These are phyloP conservation scores for Orchesella cincta DNA, from an alignment of 1,140 invertebrate species.

Conservation along the genomic window DNA sequence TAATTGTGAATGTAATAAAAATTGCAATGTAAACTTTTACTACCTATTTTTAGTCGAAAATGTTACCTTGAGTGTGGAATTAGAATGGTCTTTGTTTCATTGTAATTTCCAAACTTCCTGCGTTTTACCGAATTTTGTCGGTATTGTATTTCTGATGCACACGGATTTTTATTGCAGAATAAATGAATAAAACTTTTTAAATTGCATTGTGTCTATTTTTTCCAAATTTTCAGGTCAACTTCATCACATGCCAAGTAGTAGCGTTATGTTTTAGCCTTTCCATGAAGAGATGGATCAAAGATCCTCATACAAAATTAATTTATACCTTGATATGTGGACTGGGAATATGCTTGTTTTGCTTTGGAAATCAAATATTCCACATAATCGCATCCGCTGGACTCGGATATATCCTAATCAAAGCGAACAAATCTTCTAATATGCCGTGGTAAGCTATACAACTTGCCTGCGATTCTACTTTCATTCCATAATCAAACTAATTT, in stretches of 20 bases:
- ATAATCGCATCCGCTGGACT: slow-evolving; percentile 46
- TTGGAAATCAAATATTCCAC: slow-evolving; percentile 71
- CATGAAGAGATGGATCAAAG: slow-evolving; percentile 67
- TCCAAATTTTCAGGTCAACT: slow-evolving; percentile 74
- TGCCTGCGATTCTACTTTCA: too few relatives aligned
- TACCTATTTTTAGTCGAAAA: too few relatives aligned
- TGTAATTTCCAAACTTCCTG: too few relatives aligned
- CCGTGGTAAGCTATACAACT: slow-evolving; percentile 63
- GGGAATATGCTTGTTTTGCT: slow-evolving; percentile 80
- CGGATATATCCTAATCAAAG: slow-evolving; percentile 69
- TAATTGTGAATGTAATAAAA: too few relatives aligned
- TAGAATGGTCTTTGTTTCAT: too few relatives aligned
- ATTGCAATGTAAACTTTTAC: too few relatives aligned
- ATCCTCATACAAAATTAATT: slow-evolving; percentile 69
- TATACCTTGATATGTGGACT: slow-evolving; percentile 75
- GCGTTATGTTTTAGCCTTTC: slow-evolving; percentile 72
- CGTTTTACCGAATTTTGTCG: too few relatives aligned
- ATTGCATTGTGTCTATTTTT: slow-evolving; percentile 47
- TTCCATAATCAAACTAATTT: too few relatives aligned
- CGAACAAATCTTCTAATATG: slow-evolving; percentile 64
- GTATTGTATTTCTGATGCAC: too few relatives aligned
- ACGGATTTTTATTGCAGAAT: too few relatives aligned
- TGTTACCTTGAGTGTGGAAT: too few relatives aligned
- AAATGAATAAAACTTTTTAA: neutral
- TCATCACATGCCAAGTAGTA: slow-evolving; percentile 76